Percentiles rank a stretch among this genome's conserved stretches.
phyloP scores from a whole-genome alignment of 92 coral and sea anemone species.

The Epizoanthus ramosus region DNA sequence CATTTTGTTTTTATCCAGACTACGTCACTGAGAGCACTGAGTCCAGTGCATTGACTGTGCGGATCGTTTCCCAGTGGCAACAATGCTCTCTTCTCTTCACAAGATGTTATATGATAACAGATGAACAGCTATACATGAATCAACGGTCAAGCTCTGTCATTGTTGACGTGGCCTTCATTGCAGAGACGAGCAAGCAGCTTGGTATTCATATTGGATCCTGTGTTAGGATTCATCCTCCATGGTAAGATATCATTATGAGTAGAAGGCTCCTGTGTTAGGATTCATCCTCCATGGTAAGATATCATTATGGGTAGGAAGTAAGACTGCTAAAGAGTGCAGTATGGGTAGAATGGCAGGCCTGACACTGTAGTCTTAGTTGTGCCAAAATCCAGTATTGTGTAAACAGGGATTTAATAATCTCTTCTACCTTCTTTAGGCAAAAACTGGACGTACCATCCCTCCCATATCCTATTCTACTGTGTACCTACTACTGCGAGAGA shows the following conservation, averaged over 20 bases:
- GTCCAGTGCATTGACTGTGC: conserved; percentile 53
- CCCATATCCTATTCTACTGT: conserved; percentile 68
- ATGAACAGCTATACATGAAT: background rate
- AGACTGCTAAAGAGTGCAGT: no score
- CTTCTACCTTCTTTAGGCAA: conserved; percentile 54
- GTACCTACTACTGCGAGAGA: conserved; percentile 77
- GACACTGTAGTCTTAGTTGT: no score
- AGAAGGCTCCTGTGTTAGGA: conserved; percentile 47
- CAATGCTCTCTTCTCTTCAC: conserved; percentile 71
- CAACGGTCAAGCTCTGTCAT: conserved; percentile 11
- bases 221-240: conserved; percentile 77
- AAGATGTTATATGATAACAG: conserved; percentile 58
- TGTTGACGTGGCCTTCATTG: conserved; percentile 62
- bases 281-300: conserved; percentile 81
- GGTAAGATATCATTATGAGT: conserved; percentile 50
- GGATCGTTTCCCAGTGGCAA: conserved; percentile 46
- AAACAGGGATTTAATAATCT: background rate
- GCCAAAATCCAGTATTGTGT: no score
- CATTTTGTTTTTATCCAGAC: background rate
- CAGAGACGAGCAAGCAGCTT: conserved; percentile 68
- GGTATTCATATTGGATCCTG: conserved; percentile 55
- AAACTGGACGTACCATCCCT: conserved; percentile 66
- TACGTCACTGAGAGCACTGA: background rate
- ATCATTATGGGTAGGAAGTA: background rate
- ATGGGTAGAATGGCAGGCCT: no score